Conservation (phyloP, 2,888 invertebrate genomes). For the Leptopilina syphax region DNA sequence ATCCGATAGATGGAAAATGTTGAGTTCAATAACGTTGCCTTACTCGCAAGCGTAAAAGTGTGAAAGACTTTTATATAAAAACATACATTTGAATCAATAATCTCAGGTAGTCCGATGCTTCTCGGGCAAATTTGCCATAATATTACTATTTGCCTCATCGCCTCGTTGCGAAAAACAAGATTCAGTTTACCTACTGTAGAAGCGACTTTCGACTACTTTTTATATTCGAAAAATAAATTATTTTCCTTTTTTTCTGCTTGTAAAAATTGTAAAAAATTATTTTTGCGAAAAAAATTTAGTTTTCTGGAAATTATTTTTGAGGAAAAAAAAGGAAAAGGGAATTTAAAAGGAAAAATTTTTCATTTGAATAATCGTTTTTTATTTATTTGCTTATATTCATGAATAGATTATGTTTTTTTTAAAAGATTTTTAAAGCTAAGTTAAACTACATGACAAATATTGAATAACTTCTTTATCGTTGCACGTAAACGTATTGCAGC, state of each 20-base stretch:
- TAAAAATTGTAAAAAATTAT: background rate
- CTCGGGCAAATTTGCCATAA: constrained; percentile 51
- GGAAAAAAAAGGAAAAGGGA: no score
- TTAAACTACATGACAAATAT: background rate
- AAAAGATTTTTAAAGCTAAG: background rate
- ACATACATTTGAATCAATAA: constrained; percentile 2
- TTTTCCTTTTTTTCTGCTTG: background rate
- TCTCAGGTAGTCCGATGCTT: constrained; percentile 50
- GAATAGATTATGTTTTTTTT: background rate
- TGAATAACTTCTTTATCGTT: constrained; percentile 23
- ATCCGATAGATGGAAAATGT: constrained; percentile 46
- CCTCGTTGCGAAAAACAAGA: constrained; percentile 47
- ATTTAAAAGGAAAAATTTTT: no score
- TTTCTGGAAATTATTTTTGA: no score
- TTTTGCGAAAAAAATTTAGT: no score
- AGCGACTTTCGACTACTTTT: constrained; percentile 49
- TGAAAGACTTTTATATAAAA: constrained; percentile 43
- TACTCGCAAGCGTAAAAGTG: constrained; percentile 42
- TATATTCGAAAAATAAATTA: background rate
- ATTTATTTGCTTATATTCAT: background rate
- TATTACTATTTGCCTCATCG: constrained; percentile 42
- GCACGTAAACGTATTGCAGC: background rate
- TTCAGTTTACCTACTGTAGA: constrained; percentile 51
- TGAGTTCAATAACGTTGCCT: background rate
- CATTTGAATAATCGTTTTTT: no score